Base-by-base conservation (phyloP, 2,888 invertebrate species). In the Blastobasis lacticolella region DNA sequence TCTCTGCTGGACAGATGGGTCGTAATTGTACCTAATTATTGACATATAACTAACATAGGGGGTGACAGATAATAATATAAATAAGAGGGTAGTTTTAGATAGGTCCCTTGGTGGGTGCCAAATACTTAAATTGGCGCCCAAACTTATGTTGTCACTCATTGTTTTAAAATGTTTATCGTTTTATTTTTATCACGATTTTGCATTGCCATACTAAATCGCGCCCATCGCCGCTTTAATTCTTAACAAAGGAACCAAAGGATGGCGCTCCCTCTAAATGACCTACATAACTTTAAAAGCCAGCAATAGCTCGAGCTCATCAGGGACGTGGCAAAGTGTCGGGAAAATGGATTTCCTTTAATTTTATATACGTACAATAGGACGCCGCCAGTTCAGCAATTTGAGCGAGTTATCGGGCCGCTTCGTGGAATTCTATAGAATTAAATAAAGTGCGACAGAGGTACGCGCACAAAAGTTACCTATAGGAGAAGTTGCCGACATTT, bases 311-410 rank as follows among this genome's bases (percentile, higher is more conserved):
- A 56, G 51, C 52, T 55, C 59, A 59, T 57, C 59, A 60, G 63
- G 60, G 59, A 57, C 57, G 60, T 55, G 55, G 59, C 59, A 60
- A 66, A 77, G 66, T 70, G 68, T 64, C 66, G 66, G 61, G 68
- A 69, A 76, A 77, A 79, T 75, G 67, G 71, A 75, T 70, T 78
- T 74, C 71, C 71, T 76, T 70, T 73, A 71, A 78, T 77, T 71
- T 69, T 65, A 67, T 64, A 66, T 63, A 59, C 60, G 64, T 69
- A 74, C 71, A 77, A 73, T 74, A 64, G 69, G 70, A 67, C 53
- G 57, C 57, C 57, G 66, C 56, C 64, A 62, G 63, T 69, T 70
- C 67, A 71, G 76, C 71, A 73, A 78, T 78, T 78, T 75, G 61
- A 67, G 63, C 65, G 66, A 77, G 69, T 71, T 75, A 76, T 74